A percentile compares a stretch with the other conserved stretches of the same genome.
Conservation (phyloP, 2,888 invertebrate species). For the Caenorhabditis sp. region DNA sequence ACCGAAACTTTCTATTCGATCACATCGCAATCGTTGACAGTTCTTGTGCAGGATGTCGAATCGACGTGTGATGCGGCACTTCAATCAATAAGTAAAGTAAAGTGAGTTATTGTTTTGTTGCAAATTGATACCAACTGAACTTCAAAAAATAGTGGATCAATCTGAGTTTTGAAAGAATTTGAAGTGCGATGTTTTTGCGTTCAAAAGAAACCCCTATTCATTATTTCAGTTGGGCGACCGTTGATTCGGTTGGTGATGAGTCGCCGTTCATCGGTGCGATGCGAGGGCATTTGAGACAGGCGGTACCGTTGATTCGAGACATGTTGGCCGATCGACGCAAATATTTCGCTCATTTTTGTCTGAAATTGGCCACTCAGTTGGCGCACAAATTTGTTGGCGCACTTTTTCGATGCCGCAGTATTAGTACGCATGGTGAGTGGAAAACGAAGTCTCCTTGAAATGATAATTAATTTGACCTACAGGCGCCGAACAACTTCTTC, state of each 20-base stretch:
- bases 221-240: conserved; percentile 80
- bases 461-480: conserved; percentile 74
- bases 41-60: conserved; percentile 92
- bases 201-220: background rate
- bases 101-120: conserved; percentile 39
- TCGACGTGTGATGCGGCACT: conserved; percentile 90
- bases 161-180: no score
- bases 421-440: conserved; percentile 60
- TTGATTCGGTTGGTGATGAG: conserved; percentile 95
- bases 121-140: background rate
- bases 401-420: conserved; percentile 66
- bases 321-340: conserved; percentile 74
- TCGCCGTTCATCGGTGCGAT: conserved; percentile 92
- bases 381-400: conserved; percentile 91
- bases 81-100: conserved; percentile 87
- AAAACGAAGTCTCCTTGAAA: no score
- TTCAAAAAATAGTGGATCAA: no score
- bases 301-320: conserved; percentile 44
- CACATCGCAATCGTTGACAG: conserved; percentile 81
- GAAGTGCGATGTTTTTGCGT: no score
- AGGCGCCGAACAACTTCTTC: conserved; percentile 92
- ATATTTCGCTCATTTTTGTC: conserved; percentile 97
- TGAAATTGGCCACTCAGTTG: conserved; percentile 89
- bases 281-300: conserved; percentile 82
- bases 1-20: conserved; percentile 72